These are phyloP conservation scores for Accipiter cooperii DNA, from an alignment of 2,113 vertebrate genomes.

Conservation along the genomic window DNA sequence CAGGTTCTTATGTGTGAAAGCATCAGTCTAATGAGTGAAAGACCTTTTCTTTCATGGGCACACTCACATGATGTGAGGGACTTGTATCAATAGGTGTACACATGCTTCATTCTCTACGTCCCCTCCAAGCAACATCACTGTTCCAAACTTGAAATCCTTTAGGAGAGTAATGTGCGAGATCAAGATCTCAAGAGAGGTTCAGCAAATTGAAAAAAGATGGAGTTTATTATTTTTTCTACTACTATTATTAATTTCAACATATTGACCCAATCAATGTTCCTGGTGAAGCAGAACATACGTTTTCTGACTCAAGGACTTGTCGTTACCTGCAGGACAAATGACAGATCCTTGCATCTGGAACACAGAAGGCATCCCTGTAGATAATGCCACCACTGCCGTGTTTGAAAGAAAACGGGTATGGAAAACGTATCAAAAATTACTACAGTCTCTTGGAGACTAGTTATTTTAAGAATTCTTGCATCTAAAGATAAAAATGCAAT, in stretches of 20 bases:
- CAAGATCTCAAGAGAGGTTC: background rate
- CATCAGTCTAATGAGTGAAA: background rate
- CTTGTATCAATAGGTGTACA: background rate
- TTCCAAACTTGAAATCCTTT: background rate
- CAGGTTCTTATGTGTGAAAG: background rate
- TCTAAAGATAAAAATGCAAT: background rate
- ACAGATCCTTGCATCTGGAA: background rate
- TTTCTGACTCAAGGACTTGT: background rate
- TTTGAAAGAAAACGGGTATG: background rate
- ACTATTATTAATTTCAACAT: background rate
- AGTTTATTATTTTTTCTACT: background rate
- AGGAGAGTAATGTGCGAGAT: accelerated
- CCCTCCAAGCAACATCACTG: background rate
- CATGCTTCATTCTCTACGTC: background rate
- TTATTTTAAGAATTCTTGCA: background rate
- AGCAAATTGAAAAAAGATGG: background rate
- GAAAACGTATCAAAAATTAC: background rate
- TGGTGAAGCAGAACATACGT: background rate
- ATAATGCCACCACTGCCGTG: background rate
- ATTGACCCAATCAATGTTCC: background rate
- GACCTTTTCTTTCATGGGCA: background rate
- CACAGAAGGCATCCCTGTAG: background rate
- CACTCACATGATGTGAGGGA: accelerated
- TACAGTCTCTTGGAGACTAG: background rate
- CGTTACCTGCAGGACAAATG: background rate